Percentiles rank a stretch among this genome's conserved stretches.
phyloP scores from a whole-genome alignment of 2,113 vertebrate species.

The Rhynchomys soricoides region DNA sequence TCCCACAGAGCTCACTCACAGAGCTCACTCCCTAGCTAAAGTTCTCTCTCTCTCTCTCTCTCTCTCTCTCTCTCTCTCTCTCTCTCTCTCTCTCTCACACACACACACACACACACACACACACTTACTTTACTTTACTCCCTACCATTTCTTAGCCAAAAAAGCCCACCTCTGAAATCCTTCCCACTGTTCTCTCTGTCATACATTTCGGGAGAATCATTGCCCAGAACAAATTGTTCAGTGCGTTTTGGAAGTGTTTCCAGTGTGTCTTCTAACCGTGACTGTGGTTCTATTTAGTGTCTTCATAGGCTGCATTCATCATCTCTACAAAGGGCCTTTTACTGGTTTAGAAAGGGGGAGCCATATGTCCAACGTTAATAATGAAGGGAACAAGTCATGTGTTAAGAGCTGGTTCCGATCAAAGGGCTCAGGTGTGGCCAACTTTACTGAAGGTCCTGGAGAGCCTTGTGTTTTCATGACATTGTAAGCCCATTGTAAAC shows the following conservation, averaged over 20 bases:
- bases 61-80: too few relatives aligned
- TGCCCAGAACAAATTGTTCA: not conserved
- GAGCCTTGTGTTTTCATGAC: not conserved
- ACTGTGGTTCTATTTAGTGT: not conserved
- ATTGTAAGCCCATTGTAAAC: not conserved
- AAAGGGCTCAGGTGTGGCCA: not conserved
- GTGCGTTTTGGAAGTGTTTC: not conserved
- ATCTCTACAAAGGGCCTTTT: not conserved
- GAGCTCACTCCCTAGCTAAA: not conserved
- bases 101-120: not conserved
- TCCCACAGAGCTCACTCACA: too few relatives aligned
- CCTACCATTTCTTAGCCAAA: not conserved
- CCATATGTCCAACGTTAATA: not conserved
- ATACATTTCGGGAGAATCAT: not conserved
- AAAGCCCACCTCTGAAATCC: not conserved
- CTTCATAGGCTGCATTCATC: not conserved
- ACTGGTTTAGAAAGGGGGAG: not conserved
- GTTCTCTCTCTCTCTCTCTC: not conserved
- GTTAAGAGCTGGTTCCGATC: not conserved
- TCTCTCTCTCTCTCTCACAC: not conserved
- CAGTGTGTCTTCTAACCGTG: not conserved
- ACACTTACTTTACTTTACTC: too few relatives aligned
- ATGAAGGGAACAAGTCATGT: not conserved
- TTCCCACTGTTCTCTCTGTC: not conserved
- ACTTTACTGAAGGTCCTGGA: accelerated